Evolutionary conservation across 1,140 invertebrate species (phyloP), one percentile per base, ranked within the genome.

Genomic region (Gyrodactylus bullatarudis): DNA sequence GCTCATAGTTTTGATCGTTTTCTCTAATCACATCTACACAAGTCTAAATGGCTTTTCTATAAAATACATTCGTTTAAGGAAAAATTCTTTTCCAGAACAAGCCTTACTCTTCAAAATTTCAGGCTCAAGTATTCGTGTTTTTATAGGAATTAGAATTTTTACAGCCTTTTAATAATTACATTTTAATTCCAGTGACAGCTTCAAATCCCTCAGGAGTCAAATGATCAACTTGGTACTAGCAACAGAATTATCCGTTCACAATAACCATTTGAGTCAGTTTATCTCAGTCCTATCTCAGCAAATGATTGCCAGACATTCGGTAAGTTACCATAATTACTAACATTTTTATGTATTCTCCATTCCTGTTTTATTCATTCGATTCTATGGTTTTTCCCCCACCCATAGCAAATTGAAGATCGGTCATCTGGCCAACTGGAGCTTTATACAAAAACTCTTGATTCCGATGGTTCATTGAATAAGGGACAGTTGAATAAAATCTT

Each of bases 241-340:
- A 19, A 81, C 80, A 26, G 80, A 81, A 74, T 80, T 81, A 79
- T 78, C 78, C 68, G 79, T 79, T 75, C 80, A 81, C 76, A 79
- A 80, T 74, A 78, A 80, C 88, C 83, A 94, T 80, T 83, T 94
- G 76, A 87, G 88, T 76, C 94, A 93, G 82, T 96, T 95, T 76
- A 77, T 23, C n/a, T 72, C 19, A 20, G 2, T 77, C 76, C 26
- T 77, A 77, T 27, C 23, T 21, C 0, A 73, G 23, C 22, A 24
- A 54, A 20, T 0, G n/a, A 0, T 1, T 34, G 1, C 19, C 73
- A 20, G 0, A 27, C 72, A 69, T 27, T 20, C 26, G 74, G 71
- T 74, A 23, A 26, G 1, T 27, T 16, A 0, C 27, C 24, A 0
- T 20, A 71, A 0, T 54, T 54, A 54, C 8, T n/a, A 54, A 54